phyloP scores from a whole-genome alignment of 2,888 invertebrate genomes.

The Sclerodermus sp. region DNA sequence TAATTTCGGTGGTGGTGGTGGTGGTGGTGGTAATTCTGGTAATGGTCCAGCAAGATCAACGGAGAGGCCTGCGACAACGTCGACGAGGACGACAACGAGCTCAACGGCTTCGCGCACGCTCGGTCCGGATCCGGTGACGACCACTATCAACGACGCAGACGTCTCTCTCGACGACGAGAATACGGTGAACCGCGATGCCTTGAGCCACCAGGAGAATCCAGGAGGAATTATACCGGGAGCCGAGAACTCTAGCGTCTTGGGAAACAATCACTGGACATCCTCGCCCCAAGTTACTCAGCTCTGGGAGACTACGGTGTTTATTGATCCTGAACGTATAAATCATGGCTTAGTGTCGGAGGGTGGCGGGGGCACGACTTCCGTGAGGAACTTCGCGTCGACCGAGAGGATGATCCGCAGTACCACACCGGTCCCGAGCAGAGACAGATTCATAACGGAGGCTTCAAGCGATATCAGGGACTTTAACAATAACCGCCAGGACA shows the following conservation, averaged over 20 bases:
- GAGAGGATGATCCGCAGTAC: constrained; percentile 2
- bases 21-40: too few species aligned
- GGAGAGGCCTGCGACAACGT: constrained; percentile 13
- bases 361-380: constrained; percentile 24
- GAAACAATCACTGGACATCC: constrained; percentile 58
- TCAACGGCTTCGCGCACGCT: too few species aligned
- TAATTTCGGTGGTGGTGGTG: constrained; percentile 24
- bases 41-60: constrained; percentile 18
- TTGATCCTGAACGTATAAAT: constrained; percentile 75
- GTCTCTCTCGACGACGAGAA: constrained; percentile 6
- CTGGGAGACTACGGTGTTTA: constrained; percentile 70
- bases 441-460: constrained; percentile 29
- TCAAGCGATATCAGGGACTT: constrained; percentile 27
- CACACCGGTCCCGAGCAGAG: not conserved
- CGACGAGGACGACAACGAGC: constrained; percentile 8
- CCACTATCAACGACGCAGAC: constrained; percentile 6
- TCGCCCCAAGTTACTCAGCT: constrained; percentile 62
- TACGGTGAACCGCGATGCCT: constrained; percentile 8
- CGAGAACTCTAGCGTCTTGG: constrained; percentile 51
- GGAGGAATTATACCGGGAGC: constrained; percentile 12
- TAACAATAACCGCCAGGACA: constrained; percentile 34
- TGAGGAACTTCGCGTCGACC: constrained; percentile 1
- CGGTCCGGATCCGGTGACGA: constrained; percentile 15
- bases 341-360: constrained; percentile 62
- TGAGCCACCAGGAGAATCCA: not conserved